Conservation (phyloP, 1,140 invertebrate species). For the Polyergus mexicanus region DNA sequence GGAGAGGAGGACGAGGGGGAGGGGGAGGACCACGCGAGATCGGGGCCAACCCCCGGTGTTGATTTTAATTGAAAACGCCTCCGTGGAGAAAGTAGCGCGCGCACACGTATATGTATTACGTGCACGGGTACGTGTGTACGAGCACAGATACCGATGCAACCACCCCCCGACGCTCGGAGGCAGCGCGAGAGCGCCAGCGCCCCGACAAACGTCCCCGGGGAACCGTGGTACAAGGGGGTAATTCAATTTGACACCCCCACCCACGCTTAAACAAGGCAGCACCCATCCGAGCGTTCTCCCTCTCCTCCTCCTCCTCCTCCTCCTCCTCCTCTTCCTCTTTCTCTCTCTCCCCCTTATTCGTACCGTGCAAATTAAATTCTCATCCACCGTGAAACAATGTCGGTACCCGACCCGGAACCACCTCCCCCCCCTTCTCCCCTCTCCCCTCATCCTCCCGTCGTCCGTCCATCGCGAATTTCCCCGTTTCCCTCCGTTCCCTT, state of each 20-base stretch:
- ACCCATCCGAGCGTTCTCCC: slow-evolving; percentile 75
- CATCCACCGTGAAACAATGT: slow-evolving; percentile 86
- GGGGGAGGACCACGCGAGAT: neutral
- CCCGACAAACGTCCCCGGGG: slow-evolving; percentile 82
- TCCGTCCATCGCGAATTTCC: slow-evolving; percentile 55
- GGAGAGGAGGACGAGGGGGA: slow-evolving; percentile 16
- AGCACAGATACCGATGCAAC: slow-evolving; percentile 58
- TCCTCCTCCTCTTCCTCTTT: neutral
- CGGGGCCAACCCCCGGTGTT: slow-evolving; percentile 74
- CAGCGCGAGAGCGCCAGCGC: slow-evolving; percentile 74
- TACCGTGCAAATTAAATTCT: slow-evolving; percentile 85
- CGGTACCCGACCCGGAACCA: slow-evolving; percentile 75
- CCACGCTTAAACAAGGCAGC: slow-evolving; percentile 85
- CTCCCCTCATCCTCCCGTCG: slow-evolving; percentile 41
- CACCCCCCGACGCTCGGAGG: slow-evolving; percentile 61
- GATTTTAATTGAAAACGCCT: slow-evolving; percentile 84
- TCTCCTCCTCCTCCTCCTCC: slow-evolving; percentile 10
- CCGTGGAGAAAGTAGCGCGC: slow-evolving; percentile 72
- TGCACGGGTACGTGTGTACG: neutral
- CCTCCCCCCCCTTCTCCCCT: slow-evolving; percentile 65
- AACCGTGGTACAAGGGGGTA: slow-evolving; percentile 79
- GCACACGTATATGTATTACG: slow-evolving; percentile 26
- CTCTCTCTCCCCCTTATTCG: slow-evolving; percentile 60
- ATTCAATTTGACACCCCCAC: slow-evolving; percentile 86
- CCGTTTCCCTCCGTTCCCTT: neutral